Percentiles rank a stretch among this genome's conserved stretches.
Conservation (phyloP, 2,113 vertebrate genomes). For the Alces alces region DNA sequence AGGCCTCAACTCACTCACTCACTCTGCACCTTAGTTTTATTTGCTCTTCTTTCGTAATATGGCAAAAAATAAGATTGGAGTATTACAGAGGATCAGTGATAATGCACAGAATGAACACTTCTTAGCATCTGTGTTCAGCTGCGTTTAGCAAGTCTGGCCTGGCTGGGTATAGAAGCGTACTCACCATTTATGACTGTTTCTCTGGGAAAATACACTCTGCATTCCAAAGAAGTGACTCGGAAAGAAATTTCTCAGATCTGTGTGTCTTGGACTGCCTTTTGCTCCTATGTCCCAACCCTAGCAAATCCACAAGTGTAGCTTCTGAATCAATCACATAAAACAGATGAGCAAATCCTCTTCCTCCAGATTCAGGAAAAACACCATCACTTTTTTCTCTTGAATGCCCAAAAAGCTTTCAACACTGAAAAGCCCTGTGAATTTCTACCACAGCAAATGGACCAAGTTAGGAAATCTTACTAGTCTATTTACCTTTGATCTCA, state of each 20-base stretch:
- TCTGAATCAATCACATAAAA: not conserved
- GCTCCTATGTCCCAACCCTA: not conserved
- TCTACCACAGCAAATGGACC: not conserved
- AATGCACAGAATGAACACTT: not conserved
- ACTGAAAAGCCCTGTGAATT: not conserved
- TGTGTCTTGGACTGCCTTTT: not conserved
- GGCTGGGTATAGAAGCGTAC: not conserved
- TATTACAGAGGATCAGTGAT: not conserved
- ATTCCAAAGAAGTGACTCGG: conserved; percentile 20
- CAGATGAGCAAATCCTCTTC: not conserved
- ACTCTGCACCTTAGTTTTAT: not conserved
- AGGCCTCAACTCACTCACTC: not conserved
- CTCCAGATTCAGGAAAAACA: not conserved
- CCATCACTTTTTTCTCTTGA: not conserved
- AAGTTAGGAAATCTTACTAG: not conserved
- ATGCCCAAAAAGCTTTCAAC: not conserved
- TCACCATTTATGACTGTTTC: not conserved
- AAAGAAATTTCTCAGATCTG: not conserved
- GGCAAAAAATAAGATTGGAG: not conserved
- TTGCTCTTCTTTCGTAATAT: not conserved
- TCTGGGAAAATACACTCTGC: not conserved
- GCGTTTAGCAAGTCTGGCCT: not conserved
- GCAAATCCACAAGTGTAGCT: not conserved
- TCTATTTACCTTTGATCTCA: not conserved
- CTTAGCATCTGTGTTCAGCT: not conserved